Evolutionary conservation across 2,888 invertebrate species (phyloP).

Genomic region (Automeris io): DNA sequence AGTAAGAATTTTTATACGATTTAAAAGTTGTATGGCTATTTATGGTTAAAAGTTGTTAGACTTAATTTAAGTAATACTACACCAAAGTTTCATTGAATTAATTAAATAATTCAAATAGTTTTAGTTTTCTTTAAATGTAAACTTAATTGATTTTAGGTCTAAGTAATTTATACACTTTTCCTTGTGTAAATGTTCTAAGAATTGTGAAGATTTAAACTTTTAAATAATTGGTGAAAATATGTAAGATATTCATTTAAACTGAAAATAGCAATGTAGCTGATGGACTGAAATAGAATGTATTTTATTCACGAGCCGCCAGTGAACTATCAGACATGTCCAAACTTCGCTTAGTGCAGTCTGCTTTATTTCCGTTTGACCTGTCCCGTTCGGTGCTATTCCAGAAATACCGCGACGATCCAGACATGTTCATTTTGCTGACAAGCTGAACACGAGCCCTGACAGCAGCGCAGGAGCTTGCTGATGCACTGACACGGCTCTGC

Average conservation of each 20-base stretch:
- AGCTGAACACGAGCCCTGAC: constrained; percentile 64
- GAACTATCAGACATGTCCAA: constrained; percentile 68
- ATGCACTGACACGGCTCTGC: constrained; percentile 64
- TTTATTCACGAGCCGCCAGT: constrained; percentile 64
- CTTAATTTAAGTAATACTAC: too few species aligned
- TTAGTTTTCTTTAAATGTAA: too few species aligned
- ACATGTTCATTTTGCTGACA: constrained; percentile 66
- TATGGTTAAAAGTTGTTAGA: too few species aligned
- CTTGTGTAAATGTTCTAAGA: too few species aligned
- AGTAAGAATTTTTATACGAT: too few species aligned
- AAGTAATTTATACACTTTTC: too few species aligned
- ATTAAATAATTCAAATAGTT: too few species aligned
- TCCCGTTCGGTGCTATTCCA: constrained; percentile 66
- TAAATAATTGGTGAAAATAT: too few species aligned
- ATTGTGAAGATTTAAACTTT: too few species aligned
- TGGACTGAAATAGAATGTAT: constrained; percentile 38
- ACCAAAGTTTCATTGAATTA: too few species aligned
- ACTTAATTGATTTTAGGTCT: too few species aligned
- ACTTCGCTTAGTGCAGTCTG: constrained; percentile 66
- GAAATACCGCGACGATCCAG: constrained; percentile 52
- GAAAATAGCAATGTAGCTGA: constrained; percentile 26
- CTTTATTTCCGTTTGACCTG: constrained; percentile 74
- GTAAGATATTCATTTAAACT: constrained; percentile 10
- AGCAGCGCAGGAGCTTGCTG: constrained; percentile 37
- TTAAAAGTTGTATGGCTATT: too few species aligned